phyloP scores from a whole-genome alignment of 1,140 invertebrate species.

The Zaprionus davidi region DNA sequence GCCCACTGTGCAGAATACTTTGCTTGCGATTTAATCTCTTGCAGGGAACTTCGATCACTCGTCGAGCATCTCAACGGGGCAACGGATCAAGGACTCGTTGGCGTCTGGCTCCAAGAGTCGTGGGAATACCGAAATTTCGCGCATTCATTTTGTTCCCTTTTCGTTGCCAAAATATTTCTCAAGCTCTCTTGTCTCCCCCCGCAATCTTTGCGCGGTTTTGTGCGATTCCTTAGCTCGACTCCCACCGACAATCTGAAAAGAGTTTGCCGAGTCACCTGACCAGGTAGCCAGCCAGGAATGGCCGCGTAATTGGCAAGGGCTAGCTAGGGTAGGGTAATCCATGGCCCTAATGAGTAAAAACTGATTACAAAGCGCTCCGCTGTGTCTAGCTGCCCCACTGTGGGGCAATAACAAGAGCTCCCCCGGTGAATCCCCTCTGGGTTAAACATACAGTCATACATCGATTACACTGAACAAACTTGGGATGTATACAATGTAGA shows the following conservation, averaged over 20 bases:
- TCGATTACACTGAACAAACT: background rate
- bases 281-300: conserved; percentile 31
- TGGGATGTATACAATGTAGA: background rate
- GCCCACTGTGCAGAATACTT: background rate
- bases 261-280: conserved; percentile 45
- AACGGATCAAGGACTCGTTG: conserved; percentile 55
- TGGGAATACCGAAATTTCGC: conserved; percentile 52
- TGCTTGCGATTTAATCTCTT: conserved; percentile 38
- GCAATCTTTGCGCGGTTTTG: conserved; percentile 43
- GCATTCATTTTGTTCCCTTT: conserved; percentile 22
- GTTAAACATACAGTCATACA: background rate
- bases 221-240: conserved; percentile 24
- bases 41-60: background rate
- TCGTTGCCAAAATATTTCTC: conserved; percentile 51
- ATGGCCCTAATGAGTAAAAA: background rate
- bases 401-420: background rate
- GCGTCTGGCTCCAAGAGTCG: conserved; percentile 61
- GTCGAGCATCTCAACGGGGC: conserved; percentile 38
- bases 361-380: conserved; percentile 30
- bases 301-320: conserved; percentile 26
- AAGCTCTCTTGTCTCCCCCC: conserved; percentile 72
- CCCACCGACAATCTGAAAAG: conserved; percentile 40
- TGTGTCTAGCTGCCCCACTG: conserved; percentile 21
- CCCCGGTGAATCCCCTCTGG: background rate
- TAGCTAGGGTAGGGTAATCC: background rate